These are phyloP conservation scores for Andrena bicolor DNA, from an alignment of 2,888 invertebrate species.

Conservation along the genomic window DNA sequence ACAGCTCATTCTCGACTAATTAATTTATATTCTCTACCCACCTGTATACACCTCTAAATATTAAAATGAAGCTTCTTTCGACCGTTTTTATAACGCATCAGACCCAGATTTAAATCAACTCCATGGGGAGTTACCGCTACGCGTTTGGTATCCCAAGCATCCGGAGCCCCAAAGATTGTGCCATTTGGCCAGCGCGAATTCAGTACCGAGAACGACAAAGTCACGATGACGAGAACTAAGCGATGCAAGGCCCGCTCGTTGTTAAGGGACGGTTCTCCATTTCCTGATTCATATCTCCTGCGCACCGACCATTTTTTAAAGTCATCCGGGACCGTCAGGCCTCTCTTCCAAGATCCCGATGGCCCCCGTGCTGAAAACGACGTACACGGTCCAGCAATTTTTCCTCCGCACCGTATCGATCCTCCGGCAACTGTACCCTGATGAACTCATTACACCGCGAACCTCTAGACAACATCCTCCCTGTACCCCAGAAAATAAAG, in stretches of 20 bases:
- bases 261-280: conserved; percentile 28
- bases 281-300: conserved; percentile 24
- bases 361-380: conserved; percentile 13
- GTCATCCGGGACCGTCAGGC: conserved; percentile 20
- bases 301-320: conserved; percentile 18
- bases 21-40: background rate
- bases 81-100: background rate
- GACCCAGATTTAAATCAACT: background rate
- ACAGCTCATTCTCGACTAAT: background rate
- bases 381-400: conserved; percentile 11
- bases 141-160: background rate
- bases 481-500: background rate
- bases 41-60: no score
- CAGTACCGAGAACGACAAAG: background rate
- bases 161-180: background rate
- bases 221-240: conserved; percentile 13
- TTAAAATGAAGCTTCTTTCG: no score
- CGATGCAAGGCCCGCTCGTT: background rate
- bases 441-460: background rate
- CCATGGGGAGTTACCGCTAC: background rate
- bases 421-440: background rate
- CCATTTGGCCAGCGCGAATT: conserved; percentile 1
- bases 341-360: conserved; percentile 1
- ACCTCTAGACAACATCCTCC: background rate
- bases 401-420: background rate